phyloP scores from a whole-genome alignment of 2,797 vertebrate species.

The Muraenolepis orangiensis region DNA sequence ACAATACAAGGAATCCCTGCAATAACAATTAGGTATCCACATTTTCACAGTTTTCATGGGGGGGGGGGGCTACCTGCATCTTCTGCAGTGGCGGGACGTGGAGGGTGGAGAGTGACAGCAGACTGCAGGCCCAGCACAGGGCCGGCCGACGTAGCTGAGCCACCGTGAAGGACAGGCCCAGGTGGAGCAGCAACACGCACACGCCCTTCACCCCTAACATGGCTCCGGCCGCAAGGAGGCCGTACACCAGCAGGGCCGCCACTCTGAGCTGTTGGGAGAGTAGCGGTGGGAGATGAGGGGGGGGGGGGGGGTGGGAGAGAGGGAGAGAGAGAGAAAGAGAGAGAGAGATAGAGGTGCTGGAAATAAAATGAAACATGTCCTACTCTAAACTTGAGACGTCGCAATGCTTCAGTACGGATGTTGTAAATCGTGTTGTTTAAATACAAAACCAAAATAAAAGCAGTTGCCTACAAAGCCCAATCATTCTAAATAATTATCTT shows the following conservation, averaged over 20 bases:
- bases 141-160: slow-evolving; percentile 78
- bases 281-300: slow-evolving; percentile 9
- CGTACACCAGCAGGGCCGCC: slow-evolving; percentile 79
- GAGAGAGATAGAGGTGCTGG: slow-evolving; percentile 7
- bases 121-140: slow-evolving; percentile 83
- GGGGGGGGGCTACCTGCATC: slow-evolving; percentile 87
- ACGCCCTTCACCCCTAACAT: slow-evolving; percentile 82
- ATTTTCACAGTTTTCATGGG: too few species aligned
- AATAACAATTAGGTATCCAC: too few species aligned
- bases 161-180: slow-evolving; percentile 78
- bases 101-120: slow-evolving; percentile 83
- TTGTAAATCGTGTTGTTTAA: too few species aligned
- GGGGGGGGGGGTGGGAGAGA: too few species aligned
- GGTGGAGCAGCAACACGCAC: slow-evolving; percentile 78
- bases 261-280: slow-evolving; percentile 67
- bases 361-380: neutral
- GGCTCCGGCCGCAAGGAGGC: slow-evolving; percentile 79
- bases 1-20: too few species aligned
- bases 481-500: neutral
- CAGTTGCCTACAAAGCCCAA: too few species aligned
- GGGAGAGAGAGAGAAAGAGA: too few species aligned
- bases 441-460: neutral
- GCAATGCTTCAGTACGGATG: neutral
- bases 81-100: slow-evolving; percentile 80
- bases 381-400: too few species aligned